Evolutionary conservation across 2,888 invertebrate species (phyloP).

Genomic region (Heterodera filipjevi): DNA sequence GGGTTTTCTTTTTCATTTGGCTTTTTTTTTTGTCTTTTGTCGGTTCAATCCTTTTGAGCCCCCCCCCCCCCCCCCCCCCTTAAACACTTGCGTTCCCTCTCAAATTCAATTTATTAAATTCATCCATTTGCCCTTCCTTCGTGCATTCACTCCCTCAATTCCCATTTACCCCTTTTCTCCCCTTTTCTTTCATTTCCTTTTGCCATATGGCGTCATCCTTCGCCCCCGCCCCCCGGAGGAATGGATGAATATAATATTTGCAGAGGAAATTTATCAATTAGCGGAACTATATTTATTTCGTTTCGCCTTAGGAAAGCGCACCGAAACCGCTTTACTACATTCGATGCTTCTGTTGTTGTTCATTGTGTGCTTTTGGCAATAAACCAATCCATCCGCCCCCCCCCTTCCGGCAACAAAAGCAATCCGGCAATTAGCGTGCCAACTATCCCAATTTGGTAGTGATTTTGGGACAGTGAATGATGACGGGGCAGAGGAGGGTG

Average conservation of each 20-base stretch:
- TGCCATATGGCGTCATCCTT: slow-evolving; percentile 7
- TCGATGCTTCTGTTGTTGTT: too few species aligned
- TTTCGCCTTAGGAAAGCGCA: too few species aligned
- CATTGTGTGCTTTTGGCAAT: neutral
- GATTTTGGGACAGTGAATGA: slow-evolving; percentile 1
- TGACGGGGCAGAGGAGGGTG: neutral
- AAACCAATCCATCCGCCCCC: neutral
- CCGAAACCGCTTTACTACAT: too few species aligned
- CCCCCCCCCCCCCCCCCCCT: too few species aligned
- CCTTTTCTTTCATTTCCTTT: neutral
- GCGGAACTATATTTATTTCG: neutral
- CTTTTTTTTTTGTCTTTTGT: too few species aligned
- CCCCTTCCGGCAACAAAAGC: neutral
- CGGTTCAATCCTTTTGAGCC: too few species aligned
- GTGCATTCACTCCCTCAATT: neutral
- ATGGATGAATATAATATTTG: neutral
- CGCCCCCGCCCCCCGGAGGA: neutral
- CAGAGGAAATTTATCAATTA: neutral
- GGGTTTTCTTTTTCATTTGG: too few species aligned
- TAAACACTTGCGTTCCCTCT: too few species aligned
- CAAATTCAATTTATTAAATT: neutral
- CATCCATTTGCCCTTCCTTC: neutral
- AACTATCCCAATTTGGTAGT: neutral
- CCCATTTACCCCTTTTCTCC: neutral
- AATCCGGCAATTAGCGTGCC: neutral